Percentiles rank a stretch among this genome's conserved stretches.
Evolutionary conservation across 1,140 invertebrate species (phyloP).

Genomic region (Anastatus disparis): DNA sequence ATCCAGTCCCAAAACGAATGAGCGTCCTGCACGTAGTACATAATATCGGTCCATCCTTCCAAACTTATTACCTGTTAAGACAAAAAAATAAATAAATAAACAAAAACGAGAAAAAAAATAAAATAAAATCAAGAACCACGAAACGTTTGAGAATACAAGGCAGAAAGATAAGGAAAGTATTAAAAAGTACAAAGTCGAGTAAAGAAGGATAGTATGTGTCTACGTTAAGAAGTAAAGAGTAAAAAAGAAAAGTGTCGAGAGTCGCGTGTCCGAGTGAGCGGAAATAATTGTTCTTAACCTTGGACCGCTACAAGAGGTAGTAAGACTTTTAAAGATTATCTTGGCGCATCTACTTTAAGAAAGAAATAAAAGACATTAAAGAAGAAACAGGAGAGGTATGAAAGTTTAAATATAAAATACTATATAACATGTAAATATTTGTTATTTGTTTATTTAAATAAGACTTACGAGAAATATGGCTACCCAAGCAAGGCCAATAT

Average conservation of each 20-base stretch:
- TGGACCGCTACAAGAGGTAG: background rate
- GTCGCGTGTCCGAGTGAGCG: background rate
- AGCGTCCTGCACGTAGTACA: conserved; percentile 99
- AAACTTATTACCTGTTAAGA: conserved; percentile 81
- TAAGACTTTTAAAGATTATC: background rate
- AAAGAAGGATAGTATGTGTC: no score
- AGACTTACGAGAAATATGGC: conserved; percentile 99
- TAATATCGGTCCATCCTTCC: conserved; percentile 98
- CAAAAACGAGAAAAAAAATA: background rate
- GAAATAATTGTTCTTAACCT: conserved; percentile 37
- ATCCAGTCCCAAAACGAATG: conserved; percentile 99
- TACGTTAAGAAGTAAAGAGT: background rate
- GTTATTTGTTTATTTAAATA: background rate
- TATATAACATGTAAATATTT: background rate
- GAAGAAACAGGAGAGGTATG: background rate
- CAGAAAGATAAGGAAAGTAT: no score
- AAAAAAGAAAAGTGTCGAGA: background rate
- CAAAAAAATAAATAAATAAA: no score
- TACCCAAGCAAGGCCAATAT: conserved; percentile 99
- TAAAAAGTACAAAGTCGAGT: no score
- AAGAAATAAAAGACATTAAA: background rate
- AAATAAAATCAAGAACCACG: no score
- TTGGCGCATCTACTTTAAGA: background rate
- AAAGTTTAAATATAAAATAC: background rate
- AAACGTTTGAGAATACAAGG: no score